Percentiles rank a stretch among this genome's conserved stretches.
phyloP scores from a whole-genome alignment of 2,113 vertebrate species.

The Festucalex cinctus region DNA sequence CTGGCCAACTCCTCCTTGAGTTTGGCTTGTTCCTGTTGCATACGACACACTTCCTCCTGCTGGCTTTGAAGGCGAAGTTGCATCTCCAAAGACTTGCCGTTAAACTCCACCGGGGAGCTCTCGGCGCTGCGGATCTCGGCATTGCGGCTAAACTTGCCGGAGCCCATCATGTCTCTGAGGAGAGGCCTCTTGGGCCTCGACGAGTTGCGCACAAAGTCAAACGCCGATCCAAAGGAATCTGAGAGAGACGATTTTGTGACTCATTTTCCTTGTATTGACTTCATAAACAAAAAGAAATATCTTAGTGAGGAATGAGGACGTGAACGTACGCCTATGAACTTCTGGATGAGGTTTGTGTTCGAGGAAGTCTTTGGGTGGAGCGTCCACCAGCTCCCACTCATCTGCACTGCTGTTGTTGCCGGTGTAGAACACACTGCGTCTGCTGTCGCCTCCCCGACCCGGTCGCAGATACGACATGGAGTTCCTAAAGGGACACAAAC shows the following conservation, averaged over 20 bases:
- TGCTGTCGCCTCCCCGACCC: conserved; percentile 76
- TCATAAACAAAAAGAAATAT: neutral
- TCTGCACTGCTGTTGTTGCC: conserved; percentile 63
- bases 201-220: conserved; percentile 82
- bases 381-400: conserved; percentile 94
- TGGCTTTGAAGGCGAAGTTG: conserved; percentile 82
- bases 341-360: conserved; percentile 78
- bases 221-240: conserved; percentile 79
- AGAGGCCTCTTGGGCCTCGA: conserved; percentile 75
- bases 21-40: conserved; percentile 81
- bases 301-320: neutral
- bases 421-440: conserved; percentile 88
- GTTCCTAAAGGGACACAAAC: conserved; percentile 72
- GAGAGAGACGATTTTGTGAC: conserved; percentile 1
- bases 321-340: conserved; percentile 75
- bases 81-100: conserved; percentile 70
- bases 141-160: conserved; percentile 66
- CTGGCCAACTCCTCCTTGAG: conserved; percentile 75
- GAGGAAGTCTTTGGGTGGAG: conserved; percentile 79
- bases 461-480: conserved; percentile 87
- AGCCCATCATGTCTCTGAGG: conserved; percentile 75
- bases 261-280: neutral
- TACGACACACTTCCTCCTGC: conserved; percentile 80
- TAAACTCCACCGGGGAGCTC: conserved; percentile 68
- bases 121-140: conserved; percentile 68